Base-by-base conservation (phyloP, 2,797 vertebrate genomes). In the Botia kubotai region DNA sequence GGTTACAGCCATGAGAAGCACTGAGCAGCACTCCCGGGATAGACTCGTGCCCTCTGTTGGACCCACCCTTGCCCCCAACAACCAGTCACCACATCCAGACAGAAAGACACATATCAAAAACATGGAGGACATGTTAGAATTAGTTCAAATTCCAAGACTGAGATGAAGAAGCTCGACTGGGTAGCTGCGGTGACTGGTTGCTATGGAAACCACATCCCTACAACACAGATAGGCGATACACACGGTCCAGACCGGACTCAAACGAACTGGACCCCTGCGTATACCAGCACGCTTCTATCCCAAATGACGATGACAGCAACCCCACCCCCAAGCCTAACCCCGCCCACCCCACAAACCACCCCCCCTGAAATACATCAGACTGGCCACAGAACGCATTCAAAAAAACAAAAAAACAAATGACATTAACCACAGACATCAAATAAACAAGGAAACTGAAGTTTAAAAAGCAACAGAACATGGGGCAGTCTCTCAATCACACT, bases 301-400 rank as follows among this genome's bases (percentile, higher is more conserved):
- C 92, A 79, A 36, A 87, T 89, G 88, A 92, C 88, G 86, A 86
- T 78, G 83, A 83, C 92, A 88, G 90, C 90, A 91, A 92, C 91
- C 89, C 91, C 80, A 90, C 90, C 92, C 60, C 57, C 16, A 2
- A 33, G 60, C 26, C 71, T 55, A 46, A 13, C 90, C 89, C 91
- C 83, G 88, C 88, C 88, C 91, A 90, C 92, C 93, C 68, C 23
- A 53, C 39, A 46, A 10, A 8, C 43, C 43, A 46, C 53, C 57
- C 33, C 14, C 2, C 75, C 79, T 43, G 21, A 46, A 77, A 80
- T 78, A 76, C 63, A 52, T 53, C 94, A 66, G 29, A 80, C 52
- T 57, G 95, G 96, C 95, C 95, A 94, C 91, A 95, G 90, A 93
- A 95, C 72, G 94, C 91, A 92, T 95, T 94, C 95, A 96, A 94